These are phyloP conservation scores for Buceros bicornis DNA, from an alignment of 2,797 vertebrate species.

Conservation along the genomic window DNA sequence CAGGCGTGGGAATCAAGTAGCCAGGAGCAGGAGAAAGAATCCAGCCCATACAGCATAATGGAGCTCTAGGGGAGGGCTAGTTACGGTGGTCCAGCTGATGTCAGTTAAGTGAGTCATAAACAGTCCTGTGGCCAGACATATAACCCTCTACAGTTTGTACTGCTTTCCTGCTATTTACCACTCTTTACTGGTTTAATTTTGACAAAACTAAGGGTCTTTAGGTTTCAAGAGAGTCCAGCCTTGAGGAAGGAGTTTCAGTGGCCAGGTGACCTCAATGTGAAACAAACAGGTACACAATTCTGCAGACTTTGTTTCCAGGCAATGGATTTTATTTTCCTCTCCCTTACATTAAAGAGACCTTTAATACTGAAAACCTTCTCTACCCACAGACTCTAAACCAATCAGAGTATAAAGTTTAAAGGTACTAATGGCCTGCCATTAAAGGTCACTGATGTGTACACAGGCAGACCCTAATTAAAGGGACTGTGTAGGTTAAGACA, in stretches of 20 bases:
- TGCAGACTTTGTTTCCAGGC: slow-evolving; percentile 24
- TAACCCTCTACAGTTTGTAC: neutral
- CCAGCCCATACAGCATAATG: fast-evolving
- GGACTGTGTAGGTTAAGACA: slow-evolving; percentile 18
- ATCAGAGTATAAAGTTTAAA: slow-evolving; percentile 46
- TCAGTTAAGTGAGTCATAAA: neutral
- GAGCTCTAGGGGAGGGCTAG: neutral
- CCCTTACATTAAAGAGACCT: slow-evolving; percentile 55
- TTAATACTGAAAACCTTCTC: slow-evolving; percentile 21
- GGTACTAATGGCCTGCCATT: slow-evolving; percentile 65
- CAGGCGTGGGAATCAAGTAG: no score
- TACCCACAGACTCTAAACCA: slow-evolving; percentile 19
- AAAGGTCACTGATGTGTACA: slow-evolving; percentile 66
- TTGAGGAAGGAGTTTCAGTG: neutral
- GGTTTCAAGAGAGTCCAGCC: neutral
- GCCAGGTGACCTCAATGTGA: neutral
- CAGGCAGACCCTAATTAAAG: slow-evolving; percentile 58
- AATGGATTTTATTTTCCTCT: slow-evolving; percentile 18
- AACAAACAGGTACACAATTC: neutral
- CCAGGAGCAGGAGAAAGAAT: neutral
- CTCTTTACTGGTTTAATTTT: slow-evolving; percentile 10
- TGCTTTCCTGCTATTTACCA: slow-evolving; percentile 5
- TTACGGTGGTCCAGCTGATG: neutral
- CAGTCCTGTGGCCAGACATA: neutral
- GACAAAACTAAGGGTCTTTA: neutral